Percentiles rank a stretch among this genome's conserved stretches.
phyloP scores from a whole-genome alignment of 2,888 invertebrate species.

The Drosophila cognata region DNA sequence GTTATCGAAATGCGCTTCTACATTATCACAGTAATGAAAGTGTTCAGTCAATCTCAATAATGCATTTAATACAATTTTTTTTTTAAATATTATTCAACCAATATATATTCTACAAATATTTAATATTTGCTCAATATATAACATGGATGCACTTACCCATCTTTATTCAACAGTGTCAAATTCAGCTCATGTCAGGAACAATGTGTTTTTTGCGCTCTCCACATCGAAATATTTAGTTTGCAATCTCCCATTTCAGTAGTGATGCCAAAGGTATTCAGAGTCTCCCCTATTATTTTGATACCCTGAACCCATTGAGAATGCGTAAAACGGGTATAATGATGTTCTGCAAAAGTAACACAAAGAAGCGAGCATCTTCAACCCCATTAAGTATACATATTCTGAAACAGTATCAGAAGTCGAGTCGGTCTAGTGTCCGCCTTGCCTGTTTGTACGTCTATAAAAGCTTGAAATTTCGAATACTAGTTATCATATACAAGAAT shows the following conservation, averaged over 20 bases:
- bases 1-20: background rate
- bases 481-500: background rate
- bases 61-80: background rate
- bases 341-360: background rate
- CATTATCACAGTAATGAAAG: background rate
- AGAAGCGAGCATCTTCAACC: background rate
- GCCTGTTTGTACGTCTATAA: background rate
- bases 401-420: background rate
- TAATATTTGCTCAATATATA: background rate
- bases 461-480: background rate
- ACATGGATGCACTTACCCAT: background rate
- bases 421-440: background rate
- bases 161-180: background rate
- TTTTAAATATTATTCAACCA: background rate
- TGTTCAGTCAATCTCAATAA: background rate
- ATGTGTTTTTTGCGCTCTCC: background rate
- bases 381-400: background rate
- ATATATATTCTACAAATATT: background rate
- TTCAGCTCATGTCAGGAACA: constrained; percentile 8
- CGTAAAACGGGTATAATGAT: background rate
- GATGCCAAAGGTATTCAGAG: constrained; percentile 9
- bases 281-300: background rate
- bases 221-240: constrained; percentile 9
- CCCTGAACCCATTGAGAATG: background rate
- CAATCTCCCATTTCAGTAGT: constrained; percentile 25